These are phyloP conservation scores for Nestor notabilis DNA, from an alignment of 2,113 vertebrate genomes.

Conservation along the genomic window DNA sequence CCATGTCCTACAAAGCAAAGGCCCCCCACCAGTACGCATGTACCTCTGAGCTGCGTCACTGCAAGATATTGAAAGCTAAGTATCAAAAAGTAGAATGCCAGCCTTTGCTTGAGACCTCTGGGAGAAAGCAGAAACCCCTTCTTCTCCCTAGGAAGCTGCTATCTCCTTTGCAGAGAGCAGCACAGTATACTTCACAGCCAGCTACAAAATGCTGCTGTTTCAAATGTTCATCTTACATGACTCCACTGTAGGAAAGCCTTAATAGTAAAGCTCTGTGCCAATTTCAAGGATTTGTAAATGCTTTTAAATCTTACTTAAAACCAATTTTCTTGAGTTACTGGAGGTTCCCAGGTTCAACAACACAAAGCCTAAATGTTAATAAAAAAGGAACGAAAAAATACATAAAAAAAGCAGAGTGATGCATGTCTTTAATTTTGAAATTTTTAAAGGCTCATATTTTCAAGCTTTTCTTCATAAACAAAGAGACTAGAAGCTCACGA, in stretches of 20 bases:
- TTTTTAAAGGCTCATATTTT: not conserved
- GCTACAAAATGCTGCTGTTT: not conserved
- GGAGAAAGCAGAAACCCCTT: not conserved
- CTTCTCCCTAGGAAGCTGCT: not conserved
- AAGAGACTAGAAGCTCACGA: not conserved
- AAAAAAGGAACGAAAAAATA: not conserved
- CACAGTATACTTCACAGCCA: not conserved
- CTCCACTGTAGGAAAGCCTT: not conserved
- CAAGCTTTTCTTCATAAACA: not conserved
- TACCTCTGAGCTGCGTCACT: not conserved
- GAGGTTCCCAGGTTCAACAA: not conserved
- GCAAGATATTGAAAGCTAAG: not conserved
- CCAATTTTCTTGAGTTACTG: not conserved
- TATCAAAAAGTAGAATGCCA: not conserved
- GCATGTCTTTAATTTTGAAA: not conserved
- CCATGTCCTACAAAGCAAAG: not conserved
- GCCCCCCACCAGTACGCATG: accelerated
- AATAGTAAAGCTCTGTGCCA: not conserved
- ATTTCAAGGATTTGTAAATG: not conserved
- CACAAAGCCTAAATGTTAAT: not conserved
- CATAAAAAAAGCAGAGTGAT: not conserved
- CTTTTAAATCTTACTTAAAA: not conserved
- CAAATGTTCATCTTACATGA: not conserved
- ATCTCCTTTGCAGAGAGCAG: not conserved
- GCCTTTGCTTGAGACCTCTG: not conserved